Evolutionary conservation across 1,140 invertebrate genomes (phyloP).

Genomic region (Drosophila athabasca): DNA sequence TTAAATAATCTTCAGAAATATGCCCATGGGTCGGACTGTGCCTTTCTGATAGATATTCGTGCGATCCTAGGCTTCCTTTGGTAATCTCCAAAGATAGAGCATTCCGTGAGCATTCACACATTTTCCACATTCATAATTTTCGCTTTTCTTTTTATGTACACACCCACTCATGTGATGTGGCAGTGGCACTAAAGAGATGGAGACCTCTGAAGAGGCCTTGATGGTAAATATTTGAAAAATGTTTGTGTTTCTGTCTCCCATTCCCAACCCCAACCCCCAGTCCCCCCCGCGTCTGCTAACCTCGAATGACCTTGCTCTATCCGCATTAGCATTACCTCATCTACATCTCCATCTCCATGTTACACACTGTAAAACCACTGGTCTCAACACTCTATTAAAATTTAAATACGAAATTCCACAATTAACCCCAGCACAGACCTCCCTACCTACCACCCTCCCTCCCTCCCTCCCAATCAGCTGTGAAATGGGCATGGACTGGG

Average conservation of each 20-base stretch:
- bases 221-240: slow-evolving; percentile 22
- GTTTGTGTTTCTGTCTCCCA: background rate
- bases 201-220: slow-evolving; percentile 23
- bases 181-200: background rate
- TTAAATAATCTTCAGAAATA: too few relatives aligned
- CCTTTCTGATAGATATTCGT: too few relatives aligned
- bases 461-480: slow-evolving; percentile 4
- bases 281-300: slow-evolving; percentile 21
- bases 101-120: background rate
- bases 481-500: background rate
- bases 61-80: too few relatives aligned
- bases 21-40: too few relatives aligned
- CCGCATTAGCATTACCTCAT: background rate
- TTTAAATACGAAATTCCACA: slow-evolving; percentile 45
- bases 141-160: slow-evolving; percentile 28
- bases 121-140: slow-evolving; percentile 1
- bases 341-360: background rate
- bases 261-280: background rate
- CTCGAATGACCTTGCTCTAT: slow-evolving; percentile 62
- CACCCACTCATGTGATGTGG: slow-evolving; percentile 25
- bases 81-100: background rate
- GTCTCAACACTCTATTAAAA: slow-evolving; percentile 46
- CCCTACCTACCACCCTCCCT: slow-evolving; percentile 2
- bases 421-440: slow-evolving; percentile 36
- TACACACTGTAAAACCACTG: slow-evolving; percentile 23